A percentile compares a stretch with the other conserved stretches of the same genome.
phyloP scores from a whole-genome alignment of 2,797 vertebrate species.

The Parauchenoglanis punctatus region DNA sequence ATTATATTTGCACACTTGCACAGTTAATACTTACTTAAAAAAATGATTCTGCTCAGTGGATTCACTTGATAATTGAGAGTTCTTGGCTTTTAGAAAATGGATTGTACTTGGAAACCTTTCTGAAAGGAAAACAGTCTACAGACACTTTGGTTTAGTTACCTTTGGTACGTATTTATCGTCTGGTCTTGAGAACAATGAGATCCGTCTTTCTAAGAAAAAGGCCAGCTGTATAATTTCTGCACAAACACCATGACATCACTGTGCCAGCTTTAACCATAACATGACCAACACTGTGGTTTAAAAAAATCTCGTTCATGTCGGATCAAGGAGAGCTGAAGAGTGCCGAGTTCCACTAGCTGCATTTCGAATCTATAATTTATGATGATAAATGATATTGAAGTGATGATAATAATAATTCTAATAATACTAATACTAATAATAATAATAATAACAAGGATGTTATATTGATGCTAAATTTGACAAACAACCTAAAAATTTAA shows the following conservation, averaged over 20 bases:
- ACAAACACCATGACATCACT: constrained; percentile 30
- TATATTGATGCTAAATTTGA: neutral
- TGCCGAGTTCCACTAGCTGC: neutral
- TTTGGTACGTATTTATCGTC: neutral
- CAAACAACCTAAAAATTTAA: neutral
- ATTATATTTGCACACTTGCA: neutral
- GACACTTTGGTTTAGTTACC: neutral
- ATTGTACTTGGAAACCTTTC: neutral
- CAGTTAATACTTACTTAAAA: neutral
- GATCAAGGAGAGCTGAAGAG: neutral
- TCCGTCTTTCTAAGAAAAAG: constrained; percentile 42
- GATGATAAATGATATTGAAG: too few species aligned
- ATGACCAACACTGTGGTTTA: constrained; percentile 6
- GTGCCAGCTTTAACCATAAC: constrained; percentile 18
- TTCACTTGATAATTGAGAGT: neutral
- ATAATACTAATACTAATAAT: neutral
- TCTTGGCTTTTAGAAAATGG: neutral
- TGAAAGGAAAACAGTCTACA: neutral
- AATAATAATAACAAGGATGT: neutral
- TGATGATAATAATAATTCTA: neutral
- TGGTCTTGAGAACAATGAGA: neutral
- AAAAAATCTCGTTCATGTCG: neutral
- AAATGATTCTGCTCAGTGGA: neutral
- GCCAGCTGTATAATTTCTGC: constrained; percentile 14
- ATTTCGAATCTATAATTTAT: neutral